Evolutionary conservation across 1,140 invertebrate genomes (phyloP).

Genomic region (Spodoptera litura): DNA sequence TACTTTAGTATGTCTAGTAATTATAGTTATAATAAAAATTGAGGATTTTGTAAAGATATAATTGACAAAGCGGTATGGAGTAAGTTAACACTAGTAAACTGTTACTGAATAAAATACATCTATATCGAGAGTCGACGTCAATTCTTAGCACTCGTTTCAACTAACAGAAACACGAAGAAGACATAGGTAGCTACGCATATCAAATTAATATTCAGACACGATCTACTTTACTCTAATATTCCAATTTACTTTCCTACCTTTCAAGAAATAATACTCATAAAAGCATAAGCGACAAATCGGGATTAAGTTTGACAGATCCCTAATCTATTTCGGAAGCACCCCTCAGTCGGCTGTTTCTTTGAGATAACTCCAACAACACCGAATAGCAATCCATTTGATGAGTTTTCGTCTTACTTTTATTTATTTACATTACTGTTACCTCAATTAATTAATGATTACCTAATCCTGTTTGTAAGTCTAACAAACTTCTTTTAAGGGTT

Average conservation of each 20-base stretch:
- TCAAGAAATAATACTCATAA: slow-evolving; percentile 17
- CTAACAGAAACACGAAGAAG: background rate
- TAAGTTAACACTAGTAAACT: too few species aligned
- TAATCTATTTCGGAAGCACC: slow-evolving; percentile 24
- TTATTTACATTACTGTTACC: background rate
- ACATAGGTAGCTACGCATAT: background rate
- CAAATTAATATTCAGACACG: too few species aligned
- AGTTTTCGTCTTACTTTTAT: slow-evolving; percentile 19
- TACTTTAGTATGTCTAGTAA: too few species aligned
- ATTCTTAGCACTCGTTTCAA: too few species aligned
- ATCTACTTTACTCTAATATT: too few species aligned
- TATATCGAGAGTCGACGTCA: too few species aligned
- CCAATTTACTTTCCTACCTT: background rate
- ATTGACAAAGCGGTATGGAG: too few species aligned
- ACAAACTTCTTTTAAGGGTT: too few species aligned
- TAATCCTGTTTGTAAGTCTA: background rate
- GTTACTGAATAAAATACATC: too few species aligned
- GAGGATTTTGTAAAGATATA: too few species aligned
- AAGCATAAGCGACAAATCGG: slow-evolving; percentile 30
- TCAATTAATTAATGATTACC: background rate
- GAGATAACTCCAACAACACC: slow-evolving; percentile 16
- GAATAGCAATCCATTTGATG: slow-evolving; percentile 21
- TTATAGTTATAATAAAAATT: too few species aligned
- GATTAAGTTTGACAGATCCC: slow-evolving; percentile 29
- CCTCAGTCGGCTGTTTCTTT: slow-evolving; percentile 13